Percentiles rank a stretch among this genome's conserved stretches.
Conservation (phyloP, 2,888 invertebrate species). For the Bembecia ichneumoniformis region DNA sequence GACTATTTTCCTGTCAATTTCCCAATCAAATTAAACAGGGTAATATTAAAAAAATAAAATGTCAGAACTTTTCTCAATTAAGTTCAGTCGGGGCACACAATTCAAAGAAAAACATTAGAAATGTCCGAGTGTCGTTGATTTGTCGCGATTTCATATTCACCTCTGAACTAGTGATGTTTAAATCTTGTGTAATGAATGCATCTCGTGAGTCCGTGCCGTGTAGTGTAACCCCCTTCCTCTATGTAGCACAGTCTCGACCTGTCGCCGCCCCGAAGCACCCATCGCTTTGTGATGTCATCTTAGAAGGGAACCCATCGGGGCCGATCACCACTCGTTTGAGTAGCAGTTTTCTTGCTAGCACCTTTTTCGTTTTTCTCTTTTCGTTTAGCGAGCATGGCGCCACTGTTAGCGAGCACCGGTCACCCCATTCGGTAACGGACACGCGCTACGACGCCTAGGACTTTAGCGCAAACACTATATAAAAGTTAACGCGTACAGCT, state of each 20-base stretch:
- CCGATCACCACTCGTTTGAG: conserved; percentile 24
- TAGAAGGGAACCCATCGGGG: conserved; percentile 13
- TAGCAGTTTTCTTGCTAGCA: conserved; percentile 23
- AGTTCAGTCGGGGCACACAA: no score
- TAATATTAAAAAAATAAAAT: no score
- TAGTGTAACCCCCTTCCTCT: conserved; percentile 19
- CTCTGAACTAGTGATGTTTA: conserved; percentile 34
- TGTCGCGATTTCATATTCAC: conserved; percentile 26
- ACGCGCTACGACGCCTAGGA: no score
- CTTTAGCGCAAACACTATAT: no score
- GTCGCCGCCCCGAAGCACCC: background rate
- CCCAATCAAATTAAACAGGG: no score
- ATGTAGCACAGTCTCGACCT: conserved; percentile 32
- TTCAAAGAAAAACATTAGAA: no score
- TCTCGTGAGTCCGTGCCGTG: conserved; percentile 33
- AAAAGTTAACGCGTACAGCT: no score
- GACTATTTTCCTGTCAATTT: no score
- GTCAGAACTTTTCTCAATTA: no score
- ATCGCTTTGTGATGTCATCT: conserved; percentile 20
- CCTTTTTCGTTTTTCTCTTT: conserved; percentile 21
- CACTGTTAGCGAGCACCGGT: conserved; percentile 14
- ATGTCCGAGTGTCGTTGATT: conserved; percentile 38
- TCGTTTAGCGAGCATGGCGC: conserved; percentile 33
- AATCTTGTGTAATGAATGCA: conserved; percentile 51
- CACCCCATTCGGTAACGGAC: background rate